A percentile compares a stretch with the other conserved stretches of the same genome.
phyloP scores from a whole-genome alignment of 2,888 invertebrate genomes.

The Slavum lentiscoides region DNA sequence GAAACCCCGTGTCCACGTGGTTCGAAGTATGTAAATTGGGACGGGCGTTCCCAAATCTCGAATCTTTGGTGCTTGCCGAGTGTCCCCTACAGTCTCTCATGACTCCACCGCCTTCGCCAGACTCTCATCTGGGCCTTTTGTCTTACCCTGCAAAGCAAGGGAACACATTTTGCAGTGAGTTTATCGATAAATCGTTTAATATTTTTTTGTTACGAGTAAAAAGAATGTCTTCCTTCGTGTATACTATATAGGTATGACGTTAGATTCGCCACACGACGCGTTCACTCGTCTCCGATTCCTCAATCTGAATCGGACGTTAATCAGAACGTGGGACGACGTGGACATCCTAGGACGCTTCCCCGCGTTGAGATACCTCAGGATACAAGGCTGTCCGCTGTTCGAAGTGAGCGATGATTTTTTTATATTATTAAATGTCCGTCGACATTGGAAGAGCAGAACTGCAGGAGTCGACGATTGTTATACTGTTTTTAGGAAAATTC shows the following conservation, averaged over 20 bases:
- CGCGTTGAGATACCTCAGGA: conserved; percentile 77
- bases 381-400: conserved; percentile 72
- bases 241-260: conserved; percentile 56
- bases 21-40: conserved; percentile 81
- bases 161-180: conserved; percentile 14
- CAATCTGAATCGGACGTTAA: conserved; percentile 81
- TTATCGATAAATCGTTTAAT: no score
- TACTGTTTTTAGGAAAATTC: conserved; percentile 17
- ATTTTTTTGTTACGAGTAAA: background rate
- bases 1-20: conserved; percentile 85
- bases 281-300: conserved; percentile 74
- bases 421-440: background rate
- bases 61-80: conserved; percentile 82
- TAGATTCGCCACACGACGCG: conserved; percentile 66
- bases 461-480: no score
- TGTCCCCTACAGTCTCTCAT: conserved; percentile 68
- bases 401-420: conserved; percentile 60
- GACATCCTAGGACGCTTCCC: conserved; percentile 84
- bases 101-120: conserved; percentile 35
- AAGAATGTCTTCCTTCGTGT: no score
- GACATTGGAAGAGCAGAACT: no score
- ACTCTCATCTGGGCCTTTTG: conserved; percentile 25
- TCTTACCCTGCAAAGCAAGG: conserved; percentile 39
- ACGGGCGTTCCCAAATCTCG: conserved; percentile 80
- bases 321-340: conserved; percentile 87